phyloP scores from a whole-genome alignment of 2,888 invertebrate species.

The Beris morrisii region DNA sequence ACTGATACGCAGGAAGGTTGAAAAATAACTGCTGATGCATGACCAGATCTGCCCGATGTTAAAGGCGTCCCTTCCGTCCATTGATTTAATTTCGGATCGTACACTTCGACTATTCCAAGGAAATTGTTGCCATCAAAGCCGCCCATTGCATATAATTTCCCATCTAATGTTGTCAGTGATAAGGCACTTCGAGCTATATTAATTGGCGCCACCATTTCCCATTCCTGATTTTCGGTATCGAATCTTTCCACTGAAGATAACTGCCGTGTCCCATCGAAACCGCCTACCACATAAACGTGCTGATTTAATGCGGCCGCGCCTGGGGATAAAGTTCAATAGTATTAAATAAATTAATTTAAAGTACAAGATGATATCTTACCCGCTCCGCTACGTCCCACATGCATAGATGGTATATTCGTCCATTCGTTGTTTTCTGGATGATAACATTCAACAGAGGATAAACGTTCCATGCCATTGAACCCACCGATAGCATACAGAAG shows the following conservation, averaged over 20 bases:
- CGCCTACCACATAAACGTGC: slow-evolving; percentile 90
- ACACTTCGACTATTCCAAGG: slow-evolving; percentile 84
- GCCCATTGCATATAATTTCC: slow-evolving; percentile 87
- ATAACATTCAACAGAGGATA: slow-evolving; percentile 84
- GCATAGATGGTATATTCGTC: slow-evolving; percentile 79
- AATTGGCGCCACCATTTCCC: slow-evolving; percentile 78
- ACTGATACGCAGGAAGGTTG: slow-evolving; percentile 64
- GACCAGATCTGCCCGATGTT: slow-evolving; percentile 85
- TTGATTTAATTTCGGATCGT: slow-evolving; percentile 72
- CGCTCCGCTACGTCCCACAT: slow-evolving; percentile 78
- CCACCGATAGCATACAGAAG: slow-evolving; percentile 84
- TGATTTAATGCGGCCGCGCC: slow-evolving; percentile 84
- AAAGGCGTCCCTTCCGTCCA: slow-evolving; percentile 80
- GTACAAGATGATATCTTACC: slow-evolving; percentile 58
- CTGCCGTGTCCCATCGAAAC: slow-evolving; percentile 86
- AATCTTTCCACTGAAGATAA: slow-evolving; percentile 83
- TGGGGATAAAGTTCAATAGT: slow-evolving; percentile 43
- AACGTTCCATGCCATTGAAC: slow-evolving; percentile 78
- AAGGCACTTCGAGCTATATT: slow-evolving; percentile 83
- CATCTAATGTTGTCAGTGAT: slow-evolving; percentile 82
- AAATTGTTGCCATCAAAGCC: slow-evolving; percentile 89
- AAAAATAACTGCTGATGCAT: slow-evolving; percentile 88
- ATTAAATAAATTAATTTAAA: neutral
- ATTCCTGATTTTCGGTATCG: slow-evolving; percentile 78
- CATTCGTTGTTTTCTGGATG: slow-evolving; percentile 91